Evolutionary conservation across 2,797 vertebrate species (phyloP).

Genomic region (Eurystomus glaucurus): DNA sequence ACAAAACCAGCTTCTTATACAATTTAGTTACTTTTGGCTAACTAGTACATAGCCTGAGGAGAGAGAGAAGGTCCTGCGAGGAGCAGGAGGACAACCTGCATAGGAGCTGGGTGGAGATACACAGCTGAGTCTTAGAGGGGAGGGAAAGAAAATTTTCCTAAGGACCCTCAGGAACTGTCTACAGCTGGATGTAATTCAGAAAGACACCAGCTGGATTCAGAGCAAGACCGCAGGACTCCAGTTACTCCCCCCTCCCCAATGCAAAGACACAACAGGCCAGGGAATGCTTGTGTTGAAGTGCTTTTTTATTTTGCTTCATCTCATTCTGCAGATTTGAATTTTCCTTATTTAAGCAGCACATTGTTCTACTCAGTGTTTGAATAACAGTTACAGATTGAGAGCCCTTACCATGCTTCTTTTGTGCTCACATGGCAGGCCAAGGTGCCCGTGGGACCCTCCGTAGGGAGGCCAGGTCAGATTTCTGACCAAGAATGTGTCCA

Average conservation of each 20-base stretch:
- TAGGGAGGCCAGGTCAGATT: neutral
- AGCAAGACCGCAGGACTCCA: neutral
- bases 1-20: neutral
- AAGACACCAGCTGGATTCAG: neutral
- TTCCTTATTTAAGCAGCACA: neutral
- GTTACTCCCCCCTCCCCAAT: neutral
- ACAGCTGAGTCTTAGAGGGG: neutral
- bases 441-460: too few relatives aligned
- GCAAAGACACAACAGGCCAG: neutral
- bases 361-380: neutral
- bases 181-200: neutral
- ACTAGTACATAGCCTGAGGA: neutral
- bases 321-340: neutral
- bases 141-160: neutral
- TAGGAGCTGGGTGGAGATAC: neutral
- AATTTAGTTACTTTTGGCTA: neutral
- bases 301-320: neutral
- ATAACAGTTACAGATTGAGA: neutral
- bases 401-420: neutral
- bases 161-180: neutral
- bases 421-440: neutral
- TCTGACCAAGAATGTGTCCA: neutral
- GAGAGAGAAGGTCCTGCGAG: neutral
- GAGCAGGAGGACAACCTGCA: neutral
- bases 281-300: neutral